phyloP scores from a whole-genome alignment of 2,888 invertebrate genomes.

The Phengaris arion region DNA sequence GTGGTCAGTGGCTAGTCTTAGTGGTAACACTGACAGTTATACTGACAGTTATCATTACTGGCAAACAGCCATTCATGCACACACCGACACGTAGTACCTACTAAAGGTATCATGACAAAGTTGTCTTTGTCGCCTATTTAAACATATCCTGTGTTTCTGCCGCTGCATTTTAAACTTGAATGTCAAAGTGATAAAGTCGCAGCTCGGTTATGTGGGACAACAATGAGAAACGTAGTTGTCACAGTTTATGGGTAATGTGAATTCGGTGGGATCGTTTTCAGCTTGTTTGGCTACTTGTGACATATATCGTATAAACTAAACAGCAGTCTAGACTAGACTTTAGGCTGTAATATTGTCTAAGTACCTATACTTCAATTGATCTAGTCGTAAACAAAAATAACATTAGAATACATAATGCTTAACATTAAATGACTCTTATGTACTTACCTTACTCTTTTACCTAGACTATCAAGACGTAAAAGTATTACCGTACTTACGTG shows the following conservation, averaged over 20 bases:
- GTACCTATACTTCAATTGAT: no score
- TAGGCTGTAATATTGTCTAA: neutral
- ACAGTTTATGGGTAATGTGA: neutral
- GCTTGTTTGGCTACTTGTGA: neutral
- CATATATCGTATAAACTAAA: neutral
- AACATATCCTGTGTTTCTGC: constrained; percentile 1
- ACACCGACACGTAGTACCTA: neutral
- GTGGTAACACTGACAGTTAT: neutral
- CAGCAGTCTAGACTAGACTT: neutral
- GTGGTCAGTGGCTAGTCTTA: no score
- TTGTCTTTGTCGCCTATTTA: constrained; percentile 11
- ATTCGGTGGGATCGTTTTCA: constrained; percentile 3
- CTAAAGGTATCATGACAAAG: constrained; percentile 12
- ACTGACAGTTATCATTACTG: neutral
- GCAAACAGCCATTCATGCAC: no score
- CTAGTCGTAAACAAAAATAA: no score
- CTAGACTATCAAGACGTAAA: no score
- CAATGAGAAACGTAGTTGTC: neutral
- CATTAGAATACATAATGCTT: no score
- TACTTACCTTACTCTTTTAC: no score
- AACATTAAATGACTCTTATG: no score
- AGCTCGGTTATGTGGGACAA: neutral
- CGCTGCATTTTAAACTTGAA: neutral
- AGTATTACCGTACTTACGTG: no score
- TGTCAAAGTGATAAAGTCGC: neutral